These are phyloP conservation scores for Euura saliciscinereae DNA, from an alignment of 1,140 invertebrate species.

Conservation along the genomic window DNA sequence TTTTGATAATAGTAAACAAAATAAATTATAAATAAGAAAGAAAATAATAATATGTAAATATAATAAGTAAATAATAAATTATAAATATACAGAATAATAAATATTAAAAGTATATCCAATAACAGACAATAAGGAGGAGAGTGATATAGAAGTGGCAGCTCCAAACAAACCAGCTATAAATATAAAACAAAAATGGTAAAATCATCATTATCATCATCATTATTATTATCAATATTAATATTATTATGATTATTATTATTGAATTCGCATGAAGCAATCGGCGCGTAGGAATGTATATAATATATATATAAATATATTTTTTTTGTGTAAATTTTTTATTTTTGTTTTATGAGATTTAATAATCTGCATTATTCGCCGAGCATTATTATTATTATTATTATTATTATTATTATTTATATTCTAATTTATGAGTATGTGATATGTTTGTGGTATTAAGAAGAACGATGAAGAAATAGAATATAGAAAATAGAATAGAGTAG, in stretches of 20 bases:
- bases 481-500: no score
- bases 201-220: slow-evolving; percentile 23
- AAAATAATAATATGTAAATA: slow-evolving; percentile 10
- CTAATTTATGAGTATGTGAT: no score
- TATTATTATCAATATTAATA: slow-evolving; percentile 30
- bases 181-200: slow-evolving; percentile 34
- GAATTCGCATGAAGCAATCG: not conserved
- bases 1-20: not conserved
- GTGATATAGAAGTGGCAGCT: slow-evolving; percentile 28
- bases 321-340: not conserved
- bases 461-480: no score
- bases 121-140: slow-evolving; percentile 14
- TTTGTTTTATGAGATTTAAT: no score
- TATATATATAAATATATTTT: slow-evolving; percentile 33
- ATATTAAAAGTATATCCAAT: slow-evolving; percentile 14
- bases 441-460: no score
- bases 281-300: slow-evolving; percentile 36
- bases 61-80: slow-evolving; percentile 14
- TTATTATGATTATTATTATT: not conserved
- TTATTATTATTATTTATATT: no score
- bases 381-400: no score
- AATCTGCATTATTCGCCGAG: no score
- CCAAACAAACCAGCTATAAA: slow-evolving; percentile 39
- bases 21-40: not conserved
- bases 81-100: slow-evolving; percentile 23